Evolutionary conservation across 2,797 vertebrate species (phyloP), one percentile per base, ranked within the genome.

Genomic region (Coreius guichenoti): DNA sequence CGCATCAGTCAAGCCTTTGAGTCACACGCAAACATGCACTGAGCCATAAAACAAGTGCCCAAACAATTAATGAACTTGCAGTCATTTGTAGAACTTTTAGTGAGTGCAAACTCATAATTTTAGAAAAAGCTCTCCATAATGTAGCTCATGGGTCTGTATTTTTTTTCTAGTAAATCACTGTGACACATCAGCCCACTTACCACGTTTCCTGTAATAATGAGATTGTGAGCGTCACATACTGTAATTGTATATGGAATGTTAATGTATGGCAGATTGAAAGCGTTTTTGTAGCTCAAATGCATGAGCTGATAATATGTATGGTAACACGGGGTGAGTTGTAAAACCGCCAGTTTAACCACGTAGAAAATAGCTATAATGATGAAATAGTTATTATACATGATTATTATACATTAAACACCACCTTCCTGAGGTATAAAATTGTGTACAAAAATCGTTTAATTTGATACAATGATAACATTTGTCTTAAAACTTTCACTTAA

Each of bases 51-150:
- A 86, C 73, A 86, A 84, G 78, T 39, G 77, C 51, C 80, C 58
- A 58, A 86, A 88, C 80, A 87, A 87, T 82, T 65, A 88, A 65
- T 68, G 81, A 83, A 86, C 75, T 76, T 73, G 47, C 68, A 85
- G 68, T 80, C 70, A 81, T 81, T 54, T 45, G 81, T 67, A 67
- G 65, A 78, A 87, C 65, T 72, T 69, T 83, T 45, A 79, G 54
- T 73, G 73, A 68, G 17, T 36, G 74, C 23, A 65, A 68, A 33
- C 67, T 36, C n/a, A 26, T 17, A 16, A n/a, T 54, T 77, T 56
- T 67, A 67, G 21, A 31, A 77, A 79, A 31, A 69, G 7, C 19
- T 3, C n/a, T 65, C 49, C 26, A 14, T 61, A 61, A 86, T 56
- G 47, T 26, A 33, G 21, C 65, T 75, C 61, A 56, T 5, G 1